Percentiles rank a stretch among this genome's conserved stretches.
Evolutionary conservation across 1,140 invertebrate genomes (phyloP).

Genomic region (Wasmannia auropunctata): DNA sequence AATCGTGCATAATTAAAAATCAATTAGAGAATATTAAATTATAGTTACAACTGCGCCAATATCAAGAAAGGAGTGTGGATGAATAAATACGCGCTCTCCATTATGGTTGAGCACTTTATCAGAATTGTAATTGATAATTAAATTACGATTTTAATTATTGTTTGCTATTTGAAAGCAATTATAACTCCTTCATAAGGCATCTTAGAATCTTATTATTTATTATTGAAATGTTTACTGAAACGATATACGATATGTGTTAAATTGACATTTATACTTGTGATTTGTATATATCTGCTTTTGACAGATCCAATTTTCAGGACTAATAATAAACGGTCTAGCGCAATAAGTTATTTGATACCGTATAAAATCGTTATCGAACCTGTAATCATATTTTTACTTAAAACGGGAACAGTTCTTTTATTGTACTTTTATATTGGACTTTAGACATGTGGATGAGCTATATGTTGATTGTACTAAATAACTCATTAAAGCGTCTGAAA

Average conservation of each 20-base stretch:
- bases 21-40: constrained; percentile 31
- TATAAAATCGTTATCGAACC: not conserved
- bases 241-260: not conserved
- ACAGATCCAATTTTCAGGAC: not conserved
- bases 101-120: not conserved
- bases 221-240: not conserved
- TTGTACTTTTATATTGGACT: constrained; percentile 8
- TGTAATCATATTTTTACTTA: constrained; percentile 15
- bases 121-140: constrained; percentile 30
- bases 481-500: not conserved
- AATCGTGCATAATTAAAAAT: constrained; percentile 14
- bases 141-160: constrained; percentile 3
- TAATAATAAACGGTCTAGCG: constrained; percentile 34
- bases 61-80: not conserved
- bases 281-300: not conserved
- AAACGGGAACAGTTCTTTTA: not conserved
- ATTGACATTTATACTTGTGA: not conserved
- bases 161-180: not conserved
- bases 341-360: not conserved
- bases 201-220: not conserved
- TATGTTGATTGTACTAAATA: not conserved
- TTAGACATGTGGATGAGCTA: not conserved
- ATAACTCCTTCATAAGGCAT: not conserved
- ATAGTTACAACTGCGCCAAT: not conserved
- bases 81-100: not conserved